Evolutionary conservation across 2,113 vertebrate genomes (phyloP), one percentile per base, ranked within the genome.

Genomic region (Phylloscopus trochiloides): DNA sequence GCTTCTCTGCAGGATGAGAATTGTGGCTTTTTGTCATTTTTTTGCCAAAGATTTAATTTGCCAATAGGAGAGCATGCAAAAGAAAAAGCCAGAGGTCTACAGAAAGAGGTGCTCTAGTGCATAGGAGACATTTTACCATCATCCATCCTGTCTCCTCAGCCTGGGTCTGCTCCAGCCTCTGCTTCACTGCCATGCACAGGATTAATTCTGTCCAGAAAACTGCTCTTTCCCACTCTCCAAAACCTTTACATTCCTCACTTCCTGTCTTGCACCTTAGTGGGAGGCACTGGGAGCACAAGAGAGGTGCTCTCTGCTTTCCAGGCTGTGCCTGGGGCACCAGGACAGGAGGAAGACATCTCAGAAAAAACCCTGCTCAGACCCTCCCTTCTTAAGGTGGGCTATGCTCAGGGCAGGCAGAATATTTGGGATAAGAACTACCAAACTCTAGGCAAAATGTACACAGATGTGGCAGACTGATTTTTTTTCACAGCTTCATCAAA

Each of bases 241-340:
- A 16, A n/a, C 6, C 29, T 58, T 70, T 66, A 40, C 0, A 1
- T 67, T 82, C 40, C n/a, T 76, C 0, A 0, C 8, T 66, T 50
- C 20, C 9, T 34, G 8, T 78, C 80, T 68, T 71, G 5, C 24
- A 43, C 12, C 7, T 55, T 32, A 58, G 16, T 16, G 4, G 29
- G 40, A 92, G 25, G 20, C 48, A 85, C 26, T 32, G 43, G 40
- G 21, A 82, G 12, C 25, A 59, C 1, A 2, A 58, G 42, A 34
- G 31, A 54, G 34, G 51, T 28, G 15, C 2, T 81, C 32, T 74
- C 47, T 67, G 21, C 9, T 62, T 85, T 59, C 85, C 24, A 40
- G 22, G 40, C 11, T 3, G 0, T 47, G 29, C 7, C 66, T 36
- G 12, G 20, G 5, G 4, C 15, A 80, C 12, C 45, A 70, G 25